Base-by-base conservation (phyloP, 1,140 invertebrate species). In the Apis dorsata region DNA sequence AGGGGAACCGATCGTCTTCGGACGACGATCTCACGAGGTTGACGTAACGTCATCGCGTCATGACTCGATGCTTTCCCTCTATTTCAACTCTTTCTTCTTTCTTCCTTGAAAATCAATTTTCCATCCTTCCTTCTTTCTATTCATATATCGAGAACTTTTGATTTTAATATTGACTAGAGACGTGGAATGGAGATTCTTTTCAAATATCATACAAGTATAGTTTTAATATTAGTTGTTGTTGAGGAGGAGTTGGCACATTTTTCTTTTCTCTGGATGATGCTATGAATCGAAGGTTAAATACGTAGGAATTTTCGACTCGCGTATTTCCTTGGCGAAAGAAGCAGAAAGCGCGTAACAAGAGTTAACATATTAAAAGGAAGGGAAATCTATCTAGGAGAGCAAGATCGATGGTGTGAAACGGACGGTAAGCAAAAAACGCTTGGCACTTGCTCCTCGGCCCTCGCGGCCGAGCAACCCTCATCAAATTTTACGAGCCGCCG, bases 11-110 rank as follows among this genome's bases (percentile, higher is more conserved):
- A 83, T 71, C 62, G 74, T 83, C 81, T 83, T 74, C 80, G 85
- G 79, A 86, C 74, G 73, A 71, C 71, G 69, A 21, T 73, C 68
- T 78, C 55, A 55, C 70, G 28, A 34, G 69, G n/a, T 3, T 87
- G 76, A 87, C 85, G 86, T 86, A 87, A 88, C 86, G 65, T 72
- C 79, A 84, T 62, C 71, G 60, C 63, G 66, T n/a, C n/a, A 83
- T 69, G 81, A 78, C 34, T 69, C 76, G 86, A 59, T 72, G 55
- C 83, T 80, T 79, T 57, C 49, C 49, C 11, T 51, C n/a, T 44
- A 44, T 2, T 10, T 28, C 68, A 49, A n/a, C 10, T 12, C 19
- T 15, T 53, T 19, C 44, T 49, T 69, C 28, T 21, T 21, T 49
- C 49, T 69, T 63, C 12, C 28, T 2, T 28, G 28, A 34, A 34